These are phyloP conservation scores for Orientallactaga sibirica DNA, from an alignment of 2,797 vertebrate species.

Conservation along the genomic window DNA sequence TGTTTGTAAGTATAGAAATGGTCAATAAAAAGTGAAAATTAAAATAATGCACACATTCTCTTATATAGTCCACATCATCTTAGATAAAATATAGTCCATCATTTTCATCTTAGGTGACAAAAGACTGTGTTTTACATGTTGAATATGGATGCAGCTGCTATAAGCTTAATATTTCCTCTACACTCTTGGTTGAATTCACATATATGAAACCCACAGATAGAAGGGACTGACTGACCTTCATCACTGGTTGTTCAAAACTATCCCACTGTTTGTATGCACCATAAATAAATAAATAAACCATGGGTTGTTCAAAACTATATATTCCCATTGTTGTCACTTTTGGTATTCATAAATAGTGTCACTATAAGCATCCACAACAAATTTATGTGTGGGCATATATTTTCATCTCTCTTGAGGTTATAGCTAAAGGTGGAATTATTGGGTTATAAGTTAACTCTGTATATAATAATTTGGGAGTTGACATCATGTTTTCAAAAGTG, in stretches of 20 bases:
- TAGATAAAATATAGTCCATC: too few species aligned
- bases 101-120: too few species aligned
- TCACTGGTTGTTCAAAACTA: not conserved
- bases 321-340: too few species aligned
- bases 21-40: too few species aligned
- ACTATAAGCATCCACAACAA: not conserved
- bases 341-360: not conserved
- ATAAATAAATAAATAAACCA: too few species aligned
- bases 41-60: not conserved
- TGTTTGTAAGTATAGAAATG: too few species aligned
- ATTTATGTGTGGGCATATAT: not conserved
- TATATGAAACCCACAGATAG: not conserved
- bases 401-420: too few species aligned
- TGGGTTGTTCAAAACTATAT: too few species aligned
- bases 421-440: not conserved
- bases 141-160: too few species aligned
- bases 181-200: not conserved
- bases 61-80: not conserved
- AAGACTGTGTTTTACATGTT: not conserved
- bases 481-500: not conserved
- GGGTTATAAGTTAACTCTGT: not conserved
- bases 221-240: too few species aligned
- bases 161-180: not conserved
- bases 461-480: not conserved
- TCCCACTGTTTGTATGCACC: too few species aligned